These are phyloP conservation scores for Callospermophilus lateralis DNA, from an alignment of 2,113 vertebrate species.

Conservation along the genomic window DNA sequence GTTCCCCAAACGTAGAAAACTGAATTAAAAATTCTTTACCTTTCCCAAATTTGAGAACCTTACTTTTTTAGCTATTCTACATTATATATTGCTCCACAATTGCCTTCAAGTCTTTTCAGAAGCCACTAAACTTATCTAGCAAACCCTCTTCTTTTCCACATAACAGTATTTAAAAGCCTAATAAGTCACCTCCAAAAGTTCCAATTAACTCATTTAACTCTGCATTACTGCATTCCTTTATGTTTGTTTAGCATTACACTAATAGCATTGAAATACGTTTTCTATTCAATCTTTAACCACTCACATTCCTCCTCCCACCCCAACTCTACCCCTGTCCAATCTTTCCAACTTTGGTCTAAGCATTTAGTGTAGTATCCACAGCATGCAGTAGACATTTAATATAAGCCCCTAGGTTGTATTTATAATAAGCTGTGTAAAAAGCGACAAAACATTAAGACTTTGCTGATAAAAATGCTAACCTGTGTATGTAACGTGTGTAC, in stretches of 20 bases:
- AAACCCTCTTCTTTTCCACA: neutral
- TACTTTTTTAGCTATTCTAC: neutral
- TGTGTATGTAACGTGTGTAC: neutral
- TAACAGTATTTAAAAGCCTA: slow-evolving; percentile 49
- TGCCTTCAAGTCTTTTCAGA: neutral
- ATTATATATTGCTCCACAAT: neutral
- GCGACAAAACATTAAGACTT: neutral
- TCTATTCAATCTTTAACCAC: neutral
- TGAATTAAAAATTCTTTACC: neutral
- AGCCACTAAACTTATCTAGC: neutral
- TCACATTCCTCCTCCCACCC: neutral
- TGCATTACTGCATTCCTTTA: neutral
- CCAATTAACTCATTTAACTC: slow-evolving; percentile 23
- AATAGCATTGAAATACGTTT: neutral
- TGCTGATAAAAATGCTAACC: neutral
- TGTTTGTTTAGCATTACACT: slow-evolving; percentile 1
- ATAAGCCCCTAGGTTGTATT: neutral
- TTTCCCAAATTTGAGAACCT: neutral
- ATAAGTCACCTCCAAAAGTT: neutral
- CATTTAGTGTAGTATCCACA: neutral
- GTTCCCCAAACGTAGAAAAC: neutral
- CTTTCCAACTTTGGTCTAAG: neutral
- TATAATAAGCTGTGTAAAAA: neutral
- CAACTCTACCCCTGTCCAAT: neutral
- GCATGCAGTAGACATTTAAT: neutral